These are phyloP conservation scores for Therioaphis trifolii DNA, from an alignment of 2,888 invertebrate genomes.

Conservation along the genomic window DNA sequence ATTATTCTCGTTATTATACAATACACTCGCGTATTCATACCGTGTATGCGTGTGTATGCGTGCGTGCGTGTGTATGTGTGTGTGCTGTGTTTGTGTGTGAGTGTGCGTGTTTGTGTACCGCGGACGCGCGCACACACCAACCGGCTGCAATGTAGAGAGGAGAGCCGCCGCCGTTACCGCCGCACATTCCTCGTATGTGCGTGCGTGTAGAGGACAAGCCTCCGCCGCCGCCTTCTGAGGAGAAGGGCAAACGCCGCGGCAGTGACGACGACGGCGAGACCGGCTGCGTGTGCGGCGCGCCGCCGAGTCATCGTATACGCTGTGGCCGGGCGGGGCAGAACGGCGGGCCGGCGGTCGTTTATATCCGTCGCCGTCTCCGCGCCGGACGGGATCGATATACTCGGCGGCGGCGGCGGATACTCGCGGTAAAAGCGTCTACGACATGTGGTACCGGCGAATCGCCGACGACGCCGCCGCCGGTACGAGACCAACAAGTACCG, in stretches of 20 bases:
- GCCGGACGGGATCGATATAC: slow-evolving; percentile 17
- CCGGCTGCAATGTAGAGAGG: neutral
- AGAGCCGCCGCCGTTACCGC: slow-evolving; percentile 19
- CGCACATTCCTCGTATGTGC: slow-evolving; percentile 28
- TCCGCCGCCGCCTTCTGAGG: neutral
- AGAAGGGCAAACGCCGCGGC: slow-evolving; percentile 46
- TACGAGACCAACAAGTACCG: slow-evolving; percentile 48
- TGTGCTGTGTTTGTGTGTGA: too few relatives aligned
- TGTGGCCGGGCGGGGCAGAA: neutral
- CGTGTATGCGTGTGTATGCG: too few relatives aligned
- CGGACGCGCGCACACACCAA: neutral
- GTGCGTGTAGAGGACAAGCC: slow-evolving; percentile 48
- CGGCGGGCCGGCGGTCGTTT: neutral
- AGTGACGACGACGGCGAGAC: slow-evolving; percentile 3
- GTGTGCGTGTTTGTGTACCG: too few relatives aligned
- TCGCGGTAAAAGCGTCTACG: neutral
- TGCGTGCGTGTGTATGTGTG: too few relatives aligned
- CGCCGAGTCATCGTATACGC: slow-evolving; percentile 40
- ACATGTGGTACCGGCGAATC: slow-evolving; percentile 23
- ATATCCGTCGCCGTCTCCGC: slow-evolving; percentile 11
- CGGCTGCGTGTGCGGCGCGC: slow-evolving; percentile 38
- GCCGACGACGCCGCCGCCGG: slow-evolving; percentile 8
- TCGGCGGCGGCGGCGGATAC: neutral
- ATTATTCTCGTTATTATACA: too few relatives aligned
- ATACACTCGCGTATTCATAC: too few relatives aligned